Conservation (phyloP, 30 jellyfish, hydroid and myxozoan genomes). For the Phacellophora camtschatica region DNA sequence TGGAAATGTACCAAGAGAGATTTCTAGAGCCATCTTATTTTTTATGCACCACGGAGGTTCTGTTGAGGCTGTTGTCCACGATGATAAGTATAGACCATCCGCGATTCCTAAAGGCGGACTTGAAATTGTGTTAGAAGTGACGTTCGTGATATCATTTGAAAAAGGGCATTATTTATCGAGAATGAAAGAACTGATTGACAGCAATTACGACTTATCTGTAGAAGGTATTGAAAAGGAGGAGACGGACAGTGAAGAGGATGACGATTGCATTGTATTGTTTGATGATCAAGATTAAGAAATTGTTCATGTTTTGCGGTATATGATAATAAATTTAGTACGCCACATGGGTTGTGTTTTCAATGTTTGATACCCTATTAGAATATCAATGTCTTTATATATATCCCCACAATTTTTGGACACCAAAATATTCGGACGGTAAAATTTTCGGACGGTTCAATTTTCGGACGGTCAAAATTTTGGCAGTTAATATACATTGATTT, state of each 20-base stretch:
- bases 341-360: no score
- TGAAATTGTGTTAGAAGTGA: not conserved
- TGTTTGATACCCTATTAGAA: no score
- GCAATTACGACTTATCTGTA: not conserved
- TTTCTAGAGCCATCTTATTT: not conserved
- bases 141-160: not conserved
- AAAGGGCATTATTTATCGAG: not conserved
- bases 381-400: no score
- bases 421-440: no score
- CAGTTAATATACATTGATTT: no score
- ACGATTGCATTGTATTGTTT: constrained; percentile 2
- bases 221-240: not conserved
- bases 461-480: no score
- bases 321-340: no score
- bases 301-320: no score
- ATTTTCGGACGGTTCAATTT: no score
- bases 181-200: not conserved
- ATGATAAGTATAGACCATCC: not conserved
- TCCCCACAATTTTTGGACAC: no score
- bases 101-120: not conserved
- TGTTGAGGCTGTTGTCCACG: not conserved
- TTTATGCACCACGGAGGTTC: not conserved
- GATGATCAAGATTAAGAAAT: constrained; percentile 3
- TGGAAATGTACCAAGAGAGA: not conserved
- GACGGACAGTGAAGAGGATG: constrained; percentile 26